Evolutionary conservation across 2,113 vertebrate species (phyloP).

Genomic region (Turnix velox): DNA sequence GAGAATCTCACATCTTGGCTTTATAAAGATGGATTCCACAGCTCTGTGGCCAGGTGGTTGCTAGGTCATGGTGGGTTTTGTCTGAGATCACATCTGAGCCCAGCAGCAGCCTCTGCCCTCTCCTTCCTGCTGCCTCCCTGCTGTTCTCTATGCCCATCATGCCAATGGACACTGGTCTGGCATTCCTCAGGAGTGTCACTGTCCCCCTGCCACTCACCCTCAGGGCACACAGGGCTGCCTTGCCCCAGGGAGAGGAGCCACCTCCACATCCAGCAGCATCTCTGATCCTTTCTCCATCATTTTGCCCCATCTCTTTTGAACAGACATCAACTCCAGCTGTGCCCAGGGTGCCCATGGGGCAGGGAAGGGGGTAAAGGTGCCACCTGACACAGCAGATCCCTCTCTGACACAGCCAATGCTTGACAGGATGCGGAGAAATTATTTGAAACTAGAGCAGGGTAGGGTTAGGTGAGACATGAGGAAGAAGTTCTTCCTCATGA

Average conservation of each 20-base stretch:
- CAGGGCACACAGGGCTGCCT: accelerated
- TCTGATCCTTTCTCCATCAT: not conserved
- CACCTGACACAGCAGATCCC: not conserved
- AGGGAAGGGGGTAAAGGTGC: too few relatives aligned
- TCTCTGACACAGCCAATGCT: too few relatives aligned
- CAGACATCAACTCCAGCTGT: accelerated
- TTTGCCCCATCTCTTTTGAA: not conserved
- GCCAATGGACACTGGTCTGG: not conserved
- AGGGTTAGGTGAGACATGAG: too few relatives aligned
- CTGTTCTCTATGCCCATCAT: accelerated
- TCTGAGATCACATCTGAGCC: not conserved
- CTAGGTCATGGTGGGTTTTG: not conserved
- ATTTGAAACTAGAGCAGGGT: too few relatives aligned
- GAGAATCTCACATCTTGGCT: not conserved
- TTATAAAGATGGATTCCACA: not conserved
- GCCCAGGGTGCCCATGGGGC: not conserved
- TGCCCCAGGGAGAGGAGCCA: not conserved
- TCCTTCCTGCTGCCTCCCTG: not conserved
- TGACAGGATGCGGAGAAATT: too few relatives aligned
- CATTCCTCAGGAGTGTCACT: not conserved
- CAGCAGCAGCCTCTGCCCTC: not conserved
- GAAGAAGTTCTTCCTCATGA: too few relatives aligned
- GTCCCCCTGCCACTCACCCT: not conserved
- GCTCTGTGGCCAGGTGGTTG: not conserved
- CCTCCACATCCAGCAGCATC: not conserved